A percentile compares a stretch with the other conserved stretches of the same genome.
Conservation (phyloP, 2,888 invertebrate genomes). For the Gandaritis pyraliata region DNA sequence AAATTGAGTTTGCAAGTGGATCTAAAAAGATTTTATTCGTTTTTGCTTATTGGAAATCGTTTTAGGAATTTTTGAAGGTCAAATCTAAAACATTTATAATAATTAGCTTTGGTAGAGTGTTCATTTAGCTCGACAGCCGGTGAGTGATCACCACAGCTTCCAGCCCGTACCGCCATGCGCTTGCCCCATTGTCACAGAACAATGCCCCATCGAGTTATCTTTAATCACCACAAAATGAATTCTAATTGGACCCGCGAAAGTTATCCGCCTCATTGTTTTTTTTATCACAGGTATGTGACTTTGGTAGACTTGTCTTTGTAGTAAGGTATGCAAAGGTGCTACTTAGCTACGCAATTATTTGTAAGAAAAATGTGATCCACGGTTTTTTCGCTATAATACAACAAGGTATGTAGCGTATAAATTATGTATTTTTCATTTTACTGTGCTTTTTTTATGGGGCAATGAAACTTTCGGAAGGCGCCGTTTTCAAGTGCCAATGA, state of each 20-base stretch:
- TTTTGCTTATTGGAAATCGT: too few species aligned
- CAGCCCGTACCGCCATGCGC: conserved; percentile 51
- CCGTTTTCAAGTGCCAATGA: neutral
- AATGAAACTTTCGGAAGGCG: neutral
- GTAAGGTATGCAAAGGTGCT: neutral
- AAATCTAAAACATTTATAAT: neutral
- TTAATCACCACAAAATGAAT: conserved; percentile 75
- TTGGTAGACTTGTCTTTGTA: neutral
- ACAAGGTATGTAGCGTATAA: too few species aligned
- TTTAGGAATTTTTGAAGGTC: neutral
- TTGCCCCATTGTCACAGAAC: conserved; percentile 71
- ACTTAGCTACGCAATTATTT: neutral
- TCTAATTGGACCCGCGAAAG: conserved; percentile 80
- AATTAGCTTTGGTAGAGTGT: conserved; percentile 44
- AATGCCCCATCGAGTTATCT: conserved; percentile 76
- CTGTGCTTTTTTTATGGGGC: too few species aligned
- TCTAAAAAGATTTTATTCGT: too few species aligned
- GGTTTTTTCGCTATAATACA: too few species aligned
- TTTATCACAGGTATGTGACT: conserved; percentile 37
- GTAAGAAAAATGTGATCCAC: too few species aligned
- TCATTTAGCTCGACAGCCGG: conserved; percentile 76
- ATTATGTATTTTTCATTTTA: too few species aligned
- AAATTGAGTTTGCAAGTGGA: too few species aligned
- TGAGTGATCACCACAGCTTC: conserved; percentile 74
- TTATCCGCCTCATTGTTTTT: conserved; percentile 16